Conservation (phyloP, 2,888 invertebrate genomes). For the Lasius fuliginosus region DNA sequence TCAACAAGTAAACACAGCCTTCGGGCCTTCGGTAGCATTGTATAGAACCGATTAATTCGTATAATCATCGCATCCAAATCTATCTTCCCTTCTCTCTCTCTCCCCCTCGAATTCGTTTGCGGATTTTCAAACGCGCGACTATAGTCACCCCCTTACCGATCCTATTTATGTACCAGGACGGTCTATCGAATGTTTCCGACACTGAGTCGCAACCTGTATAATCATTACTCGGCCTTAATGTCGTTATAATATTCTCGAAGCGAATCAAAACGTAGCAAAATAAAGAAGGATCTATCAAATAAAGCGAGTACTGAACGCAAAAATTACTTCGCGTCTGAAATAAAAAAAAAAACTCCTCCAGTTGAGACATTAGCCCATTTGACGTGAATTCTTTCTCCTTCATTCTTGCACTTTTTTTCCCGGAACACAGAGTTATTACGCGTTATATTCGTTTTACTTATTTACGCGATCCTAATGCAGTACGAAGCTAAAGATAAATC, state of each 20-base stretch:
- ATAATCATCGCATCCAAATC: constrained; percentile 41
- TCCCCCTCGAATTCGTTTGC: constrained; percentile 29
- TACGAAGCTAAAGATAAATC: constrained; percentile 72
- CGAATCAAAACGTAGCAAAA: constrained; percentile 60
- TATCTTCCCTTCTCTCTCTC: constrained; percentile 25
- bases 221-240: constrained; percentile 59
- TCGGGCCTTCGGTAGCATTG: constrained; percentile 75
- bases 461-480: constrained; percentile 54
- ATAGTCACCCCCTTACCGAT: constrained; percentile 28
- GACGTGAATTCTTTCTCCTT: background rate
- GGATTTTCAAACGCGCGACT: constrained; percentile 43
- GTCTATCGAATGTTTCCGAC: constrained; percentile 70
- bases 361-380: constrained; percentile 28
- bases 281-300: constrained; percentile 48
- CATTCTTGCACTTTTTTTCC: constrained; percentile 8
- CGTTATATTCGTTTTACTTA: constrained; percentile 50
- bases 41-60: constrained; percentile 62
- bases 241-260: constrained; percentile 53
- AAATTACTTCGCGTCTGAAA: constrained; percentile 48
- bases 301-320: constrained; percentile 60
- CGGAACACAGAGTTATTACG: constrained; percentile 43
- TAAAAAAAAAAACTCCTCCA: constrained; percentile 47
- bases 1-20: constrained; percentile 86
- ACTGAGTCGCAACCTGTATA: constrained; percentile 50
- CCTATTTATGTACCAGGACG: constrained; percentile 73